phyloP scores from a whole-genome alignment of 1,140 invertebrate genomes.

The Asbolus verrucosus region DNA sequence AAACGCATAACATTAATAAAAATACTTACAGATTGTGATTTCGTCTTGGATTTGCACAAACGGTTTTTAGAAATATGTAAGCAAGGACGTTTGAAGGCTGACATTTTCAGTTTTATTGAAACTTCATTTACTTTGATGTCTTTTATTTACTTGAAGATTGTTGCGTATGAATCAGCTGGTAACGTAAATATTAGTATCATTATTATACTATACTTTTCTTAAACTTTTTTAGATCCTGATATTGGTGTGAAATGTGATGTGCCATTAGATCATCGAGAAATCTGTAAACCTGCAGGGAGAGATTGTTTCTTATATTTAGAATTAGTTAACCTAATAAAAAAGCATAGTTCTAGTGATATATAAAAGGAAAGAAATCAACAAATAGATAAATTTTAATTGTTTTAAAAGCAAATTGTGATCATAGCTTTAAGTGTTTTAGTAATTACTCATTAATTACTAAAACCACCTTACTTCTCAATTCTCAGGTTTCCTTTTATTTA shows the following conservation, averaged over 20 bases:
- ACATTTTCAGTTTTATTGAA: constrained; percentile 76
- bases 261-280: constrained; percentile 77
- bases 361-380: background rate
- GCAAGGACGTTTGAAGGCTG: constrained; percentile 65
- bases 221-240: constrained; percentile 71
- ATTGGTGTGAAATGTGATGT: constrained; percentile 75
- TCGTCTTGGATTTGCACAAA: constrained; percentile 71
- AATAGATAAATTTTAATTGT: no score
- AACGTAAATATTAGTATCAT: constrained; percentile 55
- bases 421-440: constrained; percentile 8
- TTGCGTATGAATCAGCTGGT: constrained; percentile 77
- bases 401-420: constrained; percentile 8
- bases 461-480: constrained; percentile 1
- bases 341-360: constrained; percentile 2
- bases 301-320: constrained; percentile 76
- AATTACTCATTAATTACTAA: no score
- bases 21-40: constrained; percentile 70
- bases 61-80: constrained; percentile 68
- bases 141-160: constrained; percentile 75
- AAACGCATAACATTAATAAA: constrained; percentile 21
- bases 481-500: constrained; percentile 2
- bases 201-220: constrained; percentile 50
- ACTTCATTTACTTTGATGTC: constrained; percentile 77
- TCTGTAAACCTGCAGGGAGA: constrained; percentile 77
- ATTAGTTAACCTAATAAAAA: constrained; percentile 70